Evolutionary conservation across 2,113 vertebrate species (phyloP).

Genomic region (Perca flavescens): DNA sequence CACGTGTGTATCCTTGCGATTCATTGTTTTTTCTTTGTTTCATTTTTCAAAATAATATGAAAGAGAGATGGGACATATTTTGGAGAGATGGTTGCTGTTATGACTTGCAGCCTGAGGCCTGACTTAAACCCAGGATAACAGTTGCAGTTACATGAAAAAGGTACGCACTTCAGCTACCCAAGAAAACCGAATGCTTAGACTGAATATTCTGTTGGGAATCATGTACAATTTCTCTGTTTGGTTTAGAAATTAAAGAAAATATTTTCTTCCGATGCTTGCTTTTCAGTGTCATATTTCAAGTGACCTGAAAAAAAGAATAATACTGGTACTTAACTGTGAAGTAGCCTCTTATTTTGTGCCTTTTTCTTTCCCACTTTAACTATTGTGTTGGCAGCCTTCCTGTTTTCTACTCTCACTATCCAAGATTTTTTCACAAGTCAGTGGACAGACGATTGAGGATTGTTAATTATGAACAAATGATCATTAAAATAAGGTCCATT

Average conservation of each 20-base stretch:
- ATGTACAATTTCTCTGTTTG: not conserved
- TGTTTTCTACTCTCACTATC: not conserved
- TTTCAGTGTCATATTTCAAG: not conserved
- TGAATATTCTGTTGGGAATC: not conserved
- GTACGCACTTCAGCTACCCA: not conserved
- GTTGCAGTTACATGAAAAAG: not conserved
- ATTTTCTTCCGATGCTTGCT: not conserved
- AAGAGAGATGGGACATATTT: not conserved
- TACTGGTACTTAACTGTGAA: not conserved
- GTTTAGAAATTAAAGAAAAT: not conserved
- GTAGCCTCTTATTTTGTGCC: not conserved
- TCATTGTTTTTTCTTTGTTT: not conserved
- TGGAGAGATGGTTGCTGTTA: not conserved
- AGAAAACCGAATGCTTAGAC: not conserved
- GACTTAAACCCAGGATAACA: constrained; percentile 12
- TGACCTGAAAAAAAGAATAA: not conserved
- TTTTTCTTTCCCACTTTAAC: not conserved
- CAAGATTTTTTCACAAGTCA: not conserved
- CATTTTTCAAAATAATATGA: not conserved
- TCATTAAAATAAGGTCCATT: not conserved
- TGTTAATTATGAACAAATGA: not conserved
- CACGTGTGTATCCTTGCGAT: not conserved
- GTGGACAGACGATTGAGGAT: not conserved
- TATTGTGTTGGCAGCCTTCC: not conserved
- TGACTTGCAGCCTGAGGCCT: constrained; percentile 9